phyloP scores from a whole-genome alignment of 2,113 vertebrate species.

The Tympanuchus pallidicinctus region DNA sequence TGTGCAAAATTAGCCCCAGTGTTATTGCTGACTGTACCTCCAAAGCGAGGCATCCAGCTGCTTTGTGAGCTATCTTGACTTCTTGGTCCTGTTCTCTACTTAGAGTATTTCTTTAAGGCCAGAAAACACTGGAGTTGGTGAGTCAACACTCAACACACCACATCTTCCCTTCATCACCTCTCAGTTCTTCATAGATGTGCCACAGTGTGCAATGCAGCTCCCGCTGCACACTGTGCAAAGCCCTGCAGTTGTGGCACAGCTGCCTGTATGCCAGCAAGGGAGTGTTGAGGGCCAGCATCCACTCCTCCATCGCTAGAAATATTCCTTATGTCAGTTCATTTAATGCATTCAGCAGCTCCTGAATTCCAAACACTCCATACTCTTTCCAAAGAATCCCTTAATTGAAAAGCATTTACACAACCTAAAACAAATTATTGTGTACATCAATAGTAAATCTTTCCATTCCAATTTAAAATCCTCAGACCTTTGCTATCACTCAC shows the following conservation, averaged over 20 bases:
- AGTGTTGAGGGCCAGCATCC: not conserved
- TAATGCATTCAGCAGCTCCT: constrained; percentile 22
- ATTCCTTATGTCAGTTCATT: not conserved
- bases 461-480: constrained; percentile 53
- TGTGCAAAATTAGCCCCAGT: not conserved
- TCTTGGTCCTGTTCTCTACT: not conserved
- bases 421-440: constrained; percentile 69
- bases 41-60: not conserved
- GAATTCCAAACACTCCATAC: constrained; percentile 3
- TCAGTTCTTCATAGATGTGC: not conserved
- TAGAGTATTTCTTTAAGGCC: not conserved
- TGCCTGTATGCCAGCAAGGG: not conserved
- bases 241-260: not conserved
- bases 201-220: not conserved
- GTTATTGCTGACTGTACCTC: not conserved
- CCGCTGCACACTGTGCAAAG: not conserved
- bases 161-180: not conserved
- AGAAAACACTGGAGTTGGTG: not conserved
- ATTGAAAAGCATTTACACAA: constrained; percentile 71
- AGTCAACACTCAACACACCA: not conserved
- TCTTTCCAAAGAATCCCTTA: constrained; percentile 50
- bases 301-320: constrained; percentile 14
- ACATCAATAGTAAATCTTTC: constrained; percentile 48
- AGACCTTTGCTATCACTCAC: not conserved
- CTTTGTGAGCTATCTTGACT: not conserved